A percentile compares a stretch with the other conserved stretches of the same genome.
These are phyloP conservation scores for Pseudolaguvia tuberculata DNA, from an alignment of 2,113 vertebrate species.

Conservation along the genomic window DNA sequence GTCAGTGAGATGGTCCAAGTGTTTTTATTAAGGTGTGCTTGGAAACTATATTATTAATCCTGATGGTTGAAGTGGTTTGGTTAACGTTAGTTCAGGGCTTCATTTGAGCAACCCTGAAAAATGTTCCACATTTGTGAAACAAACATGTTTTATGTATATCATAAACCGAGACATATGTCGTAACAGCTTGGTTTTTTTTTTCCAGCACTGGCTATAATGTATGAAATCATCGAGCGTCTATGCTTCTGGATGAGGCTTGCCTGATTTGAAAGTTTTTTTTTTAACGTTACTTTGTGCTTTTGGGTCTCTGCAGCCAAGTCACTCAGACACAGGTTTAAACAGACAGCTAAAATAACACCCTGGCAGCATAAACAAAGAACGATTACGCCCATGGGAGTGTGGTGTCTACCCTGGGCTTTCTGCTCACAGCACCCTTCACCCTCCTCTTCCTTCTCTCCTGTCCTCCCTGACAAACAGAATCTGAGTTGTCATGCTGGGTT, in stretches of 20 bases:
- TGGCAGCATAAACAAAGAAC: conserved; percentile 73
- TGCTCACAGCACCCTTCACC: conserved; percentile 46
- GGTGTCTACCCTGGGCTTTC: conserved; percentile 58
- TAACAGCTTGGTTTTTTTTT: conserved; percentile 15
- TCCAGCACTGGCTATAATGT: neutral
- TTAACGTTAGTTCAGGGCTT: conserved; percentile 7
- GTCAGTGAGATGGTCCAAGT: conserved; percentile 31
- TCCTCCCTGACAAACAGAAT: conserved; percentile 42
- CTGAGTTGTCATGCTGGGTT: conserved; percentile 42
- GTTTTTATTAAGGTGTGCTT: conserved; percentile 32
- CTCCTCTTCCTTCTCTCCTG: conserved; percentile 31
- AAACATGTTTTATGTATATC: conserved; percentile 27
- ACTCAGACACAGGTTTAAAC: conserved; percentile 68
- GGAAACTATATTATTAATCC: conserved; percentile 21
- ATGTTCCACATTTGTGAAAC: conserved; percentile 6
- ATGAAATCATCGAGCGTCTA: neutral
- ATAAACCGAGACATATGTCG: conserved; percentile 23
- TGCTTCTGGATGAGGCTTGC: neutral
- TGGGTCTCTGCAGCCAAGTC: conserved; percentile 62
- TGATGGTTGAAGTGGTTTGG: conserved; percentile 1
- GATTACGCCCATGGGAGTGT: conserved; percentile 72
- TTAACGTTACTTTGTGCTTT: conserved; percentile 24
- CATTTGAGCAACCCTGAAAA: neutral
- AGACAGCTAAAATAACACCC: conserved; percentile 74
- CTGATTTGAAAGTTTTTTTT: conserved; percentile 20